These are phyloP conservation scores for Sebastes paucispinis DNA, from an alignment of 2,797 vertebrate species.

Conservation along the genomic window DNA sequence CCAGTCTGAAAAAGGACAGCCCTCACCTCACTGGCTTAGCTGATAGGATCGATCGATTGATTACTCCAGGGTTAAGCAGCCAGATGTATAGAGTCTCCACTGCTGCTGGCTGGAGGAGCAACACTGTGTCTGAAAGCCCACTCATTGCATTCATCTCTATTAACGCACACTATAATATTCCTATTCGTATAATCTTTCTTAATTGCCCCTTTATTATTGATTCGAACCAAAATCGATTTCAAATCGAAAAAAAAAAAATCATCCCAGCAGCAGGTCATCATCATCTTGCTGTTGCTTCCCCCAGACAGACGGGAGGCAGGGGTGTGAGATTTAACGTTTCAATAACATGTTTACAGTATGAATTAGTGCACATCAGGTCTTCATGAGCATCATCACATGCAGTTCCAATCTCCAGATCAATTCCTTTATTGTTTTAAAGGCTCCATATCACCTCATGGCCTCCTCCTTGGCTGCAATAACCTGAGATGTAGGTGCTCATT, in stretches of 20 bases:
- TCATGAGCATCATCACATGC: background rate
- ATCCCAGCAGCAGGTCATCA: slow-evolving; percentile 27
- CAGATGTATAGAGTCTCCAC: slow-evolving; percentile 21
- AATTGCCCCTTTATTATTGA: slow-evolving; percentile 17
- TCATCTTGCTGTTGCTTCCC: background rate
- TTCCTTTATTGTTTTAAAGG: slow-evolving; percentile 43
- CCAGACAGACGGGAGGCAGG: background rate
- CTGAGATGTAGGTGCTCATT: slow-evolving; percentile 43
- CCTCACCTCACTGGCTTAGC: slow-evolving; percentile 28
- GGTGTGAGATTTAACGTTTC: background rate
- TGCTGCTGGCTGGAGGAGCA: background rate
- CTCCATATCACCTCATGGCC: slow-evolving; percentile 48
- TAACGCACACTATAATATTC: background rate
- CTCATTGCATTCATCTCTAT: background rate
- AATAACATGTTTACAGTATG: slow-evolving; percentile 40
- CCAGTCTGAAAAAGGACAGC: background rate
- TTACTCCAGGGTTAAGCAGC: slow-evolving; percentile 40
- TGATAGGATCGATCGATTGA: slow-evolving; percentile 66
- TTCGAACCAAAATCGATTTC: slow-evolving; percentile 19
- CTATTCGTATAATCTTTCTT: background rate
- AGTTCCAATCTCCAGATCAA: slow-evolving; percentile 34
- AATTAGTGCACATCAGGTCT: slow-evolving; percentile 27
- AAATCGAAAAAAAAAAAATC: slow-evolving; percentile 8
- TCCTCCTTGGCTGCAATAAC: slow-evolving; percentile 54
- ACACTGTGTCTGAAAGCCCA: slow-evolving; percentile 13